Evolutionary conservation across 1,140 invertebrate genomes (phyloP).

Genomic region (Drosophila baimaii): DNA sequence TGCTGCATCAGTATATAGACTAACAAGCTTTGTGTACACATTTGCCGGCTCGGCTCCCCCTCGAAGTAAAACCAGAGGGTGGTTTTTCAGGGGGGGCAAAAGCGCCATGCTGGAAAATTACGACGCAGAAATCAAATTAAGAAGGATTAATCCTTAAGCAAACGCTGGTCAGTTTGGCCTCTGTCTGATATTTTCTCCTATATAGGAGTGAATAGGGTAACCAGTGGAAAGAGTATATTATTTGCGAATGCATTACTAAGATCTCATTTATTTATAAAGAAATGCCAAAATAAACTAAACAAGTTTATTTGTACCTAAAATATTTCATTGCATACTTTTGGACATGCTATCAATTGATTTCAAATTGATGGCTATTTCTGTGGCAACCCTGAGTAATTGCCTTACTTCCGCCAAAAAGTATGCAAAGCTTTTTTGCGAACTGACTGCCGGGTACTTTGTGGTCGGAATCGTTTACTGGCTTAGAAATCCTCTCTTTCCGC

Average conservation of each 20-base stretch:
- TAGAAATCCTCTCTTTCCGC: neutral
- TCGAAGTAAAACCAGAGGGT: conserved; percentile 16
- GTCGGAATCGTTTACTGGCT: neutral
- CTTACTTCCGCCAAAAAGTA: neutral
- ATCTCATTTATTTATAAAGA: too few species aligned
- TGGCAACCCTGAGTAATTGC: neutral
- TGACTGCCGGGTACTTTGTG: neutral
- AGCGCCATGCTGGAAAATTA: conserved; percentile 68
- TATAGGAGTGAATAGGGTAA: neutral
- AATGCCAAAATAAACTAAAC: too few species aligned
- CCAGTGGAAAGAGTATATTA: neutral
- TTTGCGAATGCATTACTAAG: neutral
- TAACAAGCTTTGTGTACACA: conserved; percentile 57
- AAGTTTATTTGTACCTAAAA: too few species aligned
- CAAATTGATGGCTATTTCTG: neutral
- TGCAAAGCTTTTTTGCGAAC: conserved; percentile 9
- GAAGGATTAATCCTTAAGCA: conserved; percentile 49
- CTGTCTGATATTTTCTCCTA: neutral
- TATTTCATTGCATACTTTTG: too few species aligned
- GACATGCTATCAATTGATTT: neutral
- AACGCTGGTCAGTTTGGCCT: conserved; percentile 9
- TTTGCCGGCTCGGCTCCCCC: conserved; percentile 46
- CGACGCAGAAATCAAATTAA: conserved; percentile 66
- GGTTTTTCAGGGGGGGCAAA: conserved; percentile 28
- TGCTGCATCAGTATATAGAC: conserved; percentile 46